Evolutionary conservation across 2,888 invertebrate genomes (phyloP).

Genomic region (Limnephilus lunatus): DNA sequence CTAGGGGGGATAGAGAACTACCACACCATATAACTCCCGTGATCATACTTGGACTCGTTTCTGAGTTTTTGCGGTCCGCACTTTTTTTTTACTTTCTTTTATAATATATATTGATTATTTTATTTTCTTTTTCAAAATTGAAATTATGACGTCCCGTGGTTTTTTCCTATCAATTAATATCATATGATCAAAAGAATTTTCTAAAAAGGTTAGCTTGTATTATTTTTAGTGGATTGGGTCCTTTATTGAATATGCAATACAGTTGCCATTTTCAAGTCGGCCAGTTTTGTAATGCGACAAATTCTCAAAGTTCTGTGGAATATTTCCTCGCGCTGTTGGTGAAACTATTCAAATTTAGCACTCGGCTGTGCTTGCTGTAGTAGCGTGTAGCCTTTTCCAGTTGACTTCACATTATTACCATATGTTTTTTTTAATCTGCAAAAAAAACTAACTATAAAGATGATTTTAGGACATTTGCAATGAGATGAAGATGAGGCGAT

Average conservation of each 20-base stretch:
- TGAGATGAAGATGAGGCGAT: too few relatives aligned
- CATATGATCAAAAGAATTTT: neutral
- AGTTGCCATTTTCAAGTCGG: neutral
- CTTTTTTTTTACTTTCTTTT: too few relatives aligned
- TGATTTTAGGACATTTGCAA: too few relatives aligned
- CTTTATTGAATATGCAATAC: neutral
- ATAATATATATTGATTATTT: too few relatives aligned
- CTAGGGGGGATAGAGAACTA: too few relatives aligned
- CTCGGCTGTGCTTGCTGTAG: neutral
- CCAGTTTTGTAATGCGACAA: neutral
- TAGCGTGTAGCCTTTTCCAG: neutral
- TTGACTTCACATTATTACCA: neutral
- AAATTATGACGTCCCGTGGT: too few relatives aligned
- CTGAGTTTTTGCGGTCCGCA: too few relatives aligned
- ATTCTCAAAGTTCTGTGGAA: neutral
- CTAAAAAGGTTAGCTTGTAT: neutral
- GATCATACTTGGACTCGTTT: too few relatives aligned
- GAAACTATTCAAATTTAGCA: slow-evolving; percentile 36
- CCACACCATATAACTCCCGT: too few relatives aligned
- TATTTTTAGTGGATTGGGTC: neutral
- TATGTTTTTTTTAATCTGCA: too few relatives aligned
- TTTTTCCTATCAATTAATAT: neutral
- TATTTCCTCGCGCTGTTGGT: slow-evolving; percentile 19
- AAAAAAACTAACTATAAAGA: too few relatives aligned
- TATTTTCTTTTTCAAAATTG: too few relatives aligned